Percentiles rank a stretch among this genome's conserved stretches.
phyloP scores from a whole-genome alignment of 2,888 invertebrate genomes.

The Halictus ligatus region DNA sequence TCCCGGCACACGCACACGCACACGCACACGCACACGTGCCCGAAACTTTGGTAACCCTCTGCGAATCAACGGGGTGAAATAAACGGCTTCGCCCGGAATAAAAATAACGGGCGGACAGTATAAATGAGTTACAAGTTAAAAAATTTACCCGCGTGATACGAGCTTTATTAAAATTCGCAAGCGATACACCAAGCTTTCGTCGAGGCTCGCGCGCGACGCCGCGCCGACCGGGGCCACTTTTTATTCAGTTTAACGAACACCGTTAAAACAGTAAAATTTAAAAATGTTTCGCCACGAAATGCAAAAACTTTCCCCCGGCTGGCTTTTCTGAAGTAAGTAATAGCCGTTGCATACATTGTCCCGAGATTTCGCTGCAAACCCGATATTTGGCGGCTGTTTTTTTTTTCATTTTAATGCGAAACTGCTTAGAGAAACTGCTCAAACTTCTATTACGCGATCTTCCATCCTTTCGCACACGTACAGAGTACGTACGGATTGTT shows the following conservation, averaged over 20 bases:
- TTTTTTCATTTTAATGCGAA: background rate
- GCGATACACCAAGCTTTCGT: slow-evolving; percentile 1
- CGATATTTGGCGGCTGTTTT: background rate
- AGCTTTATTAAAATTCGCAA: background rate
- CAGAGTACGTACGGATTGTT: background rate
- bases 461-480: background rate
- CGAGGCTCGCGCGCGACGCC: background rate
- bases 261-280: slow-evolving; percentile 8
- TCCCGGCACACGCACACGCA: background rate
- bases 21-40: background rate
- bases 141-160: background rate
- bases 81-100: slow-evolving; percentile 2
- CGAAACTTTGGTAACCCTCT: background rate
- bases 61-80: background rate
- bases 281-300: slow-evolving; percentile 6
- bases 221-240: background rate
- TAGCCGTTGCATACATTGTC: background rate
- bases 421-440: background rate
- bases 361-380: background rate
- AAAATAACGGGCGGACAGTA: background rate
- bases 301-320: background rate
- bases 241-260: background rate
- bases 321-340: background rate
- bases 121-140: slow-evolving; percentile 2
- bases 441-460: background rate